A percentile compares a stretch with the other conserved stretches of the same genome.
phyloP scores from a whole-genome alignment of 2,888 invertebrate species.

The Danaus chrysippus region DNA sequence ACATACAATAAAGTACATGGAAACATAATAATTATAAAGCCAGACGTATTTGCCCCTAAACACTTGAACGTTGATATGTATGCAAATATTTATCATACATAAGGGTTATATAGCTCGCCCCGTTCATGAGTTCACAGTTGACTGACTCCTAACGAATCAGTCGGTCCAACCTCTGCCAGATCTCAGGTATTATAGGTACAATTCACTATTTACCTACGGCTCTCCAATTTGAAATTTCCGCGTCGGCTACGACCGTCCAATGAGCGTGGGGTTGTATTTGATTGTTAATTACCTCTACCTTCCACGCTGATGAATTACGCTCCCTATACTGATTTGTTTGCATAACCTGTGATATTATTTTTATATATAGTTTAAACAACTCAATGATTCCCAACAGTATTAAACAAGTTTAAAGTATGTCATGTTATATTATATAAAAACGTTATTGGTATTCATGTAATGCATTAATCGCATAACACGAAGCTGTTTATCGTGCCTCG shows the following conservation, averaged over 20 bases:
- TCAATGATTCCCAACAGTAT: neutral
- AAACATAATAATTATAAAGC: slow-evolving; percentile 39
- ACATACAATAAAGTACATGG: neutral
- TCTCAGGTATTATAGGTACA: slow-evolving; percentile 35
- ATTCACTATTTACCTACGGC: slow-evolving; percentile 49
- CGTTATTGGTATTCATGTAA: neutral
- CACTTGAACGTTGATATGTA: slow-evolving; percentile 64
- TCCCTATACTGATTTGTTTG: slow-evolving; percentile 29
- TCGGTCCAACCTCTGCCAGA: slow-evolving; percentile 31
- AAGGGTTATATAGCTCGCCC: slow-evolving; percentile 65
- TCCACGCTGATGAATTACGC: slow-evolving; percentile 36
- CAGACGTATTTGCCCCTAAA: slow-evolving; percentile 44
- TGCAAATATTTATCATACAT: slow-evolving; percentile 76
- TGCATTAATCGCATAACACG: neutral
- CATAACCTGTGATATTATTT: slow-evolving; percentile 10
- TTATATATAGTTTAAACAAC: neutral
- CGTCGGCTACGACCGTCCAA: slow-evolving; percentile 49
- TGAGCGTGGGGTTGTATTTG: slow-evolving; percentile 43
- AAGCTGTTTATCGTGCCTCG: too few species aligned
- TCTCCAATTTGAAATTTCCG: slow-evolving; percentile 64
- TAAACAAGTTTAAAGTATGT: too few species aligned
- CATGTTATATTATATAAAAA: neutral
- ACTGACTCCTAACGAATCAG: slow-evolving; percentile 70
- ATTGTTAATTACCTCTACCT: slow-evolving; percentile 74
- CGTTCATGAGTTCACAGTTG: slow-evolving; percentile 70